Conservation (phyloP, 2,888 invertebrate species). For the Ormyrus rosae region DNA sequence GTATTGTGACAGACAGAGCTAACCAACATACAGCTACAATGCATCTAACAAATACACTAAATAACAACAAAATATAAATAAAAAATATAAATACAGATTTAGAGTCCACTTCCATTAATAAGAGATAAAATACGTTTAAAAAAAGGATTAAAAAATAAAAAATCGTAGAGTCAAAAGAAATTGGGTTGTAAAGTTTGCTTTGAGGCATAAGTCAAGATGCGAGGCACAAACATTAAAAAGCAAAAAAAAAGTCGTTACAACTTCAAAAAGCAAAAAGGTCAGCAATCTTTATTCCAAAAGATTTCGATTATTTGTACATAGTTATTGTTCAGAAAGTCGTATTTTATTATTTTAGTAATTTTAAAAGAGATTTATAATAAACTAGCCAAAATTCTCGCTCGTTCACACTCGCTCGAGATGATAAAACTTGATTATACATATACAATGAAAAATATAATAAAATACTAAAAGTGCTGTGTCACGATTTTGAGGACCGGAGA, state of each 20-base stretch:
- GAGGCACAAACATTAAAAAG: slow-evolving; percentile 37
- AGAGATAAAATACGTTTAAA: slow-evolving; percentile 52
- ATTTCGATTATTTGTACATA: slow-evolving; percentile 8
- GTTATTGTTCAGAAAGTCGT: slow-evolving; percentile 10
- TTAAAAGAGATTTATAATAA: too few species aligned
- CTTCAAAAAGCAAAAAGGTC: slow-evolving; percentile 41
- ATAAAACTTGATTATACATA: too few species aligned
- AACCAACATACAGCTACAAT: slow-evolving; percentile 76
- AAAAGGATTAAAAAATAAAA: slow-evolving; percentile 57
- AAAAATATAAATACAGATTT: slow-evolving; percentile 73
- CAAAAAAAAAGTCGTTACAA: slow-evolving; percentile 32
- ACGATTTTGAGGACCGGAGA: too few species aligned
- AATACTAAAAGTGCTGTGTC: too few species aligned
- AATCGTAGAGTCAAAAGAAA: slow-evolving; percentile 19
- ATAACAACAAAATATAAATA: slow-evolving; percentile 73
- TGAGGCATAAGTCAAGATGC: slow-evolving; percentile 51
- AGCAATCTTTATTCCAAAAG: slow-evolving; percentile 8
- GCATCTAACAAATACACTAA: slow-evolving; percentile 76
- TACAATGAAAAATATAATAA: too few species aligned
- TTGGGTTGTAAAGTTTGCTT: slow-evolving; percentile 21
- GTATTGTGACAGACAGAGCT: slow-evolving; percentile 74
- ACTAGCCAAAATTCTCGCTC: too few species aligned
- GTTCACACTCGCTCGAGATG: too few species aligned
- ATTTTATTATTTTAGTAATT: too few species aligned
- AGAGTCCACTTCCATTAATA: slow-evolving; percentile 60